Evolutionary conservation across 2,888 invertebrate genomes (phyloP).

Genomic region (Artemia sp.): DNA sequence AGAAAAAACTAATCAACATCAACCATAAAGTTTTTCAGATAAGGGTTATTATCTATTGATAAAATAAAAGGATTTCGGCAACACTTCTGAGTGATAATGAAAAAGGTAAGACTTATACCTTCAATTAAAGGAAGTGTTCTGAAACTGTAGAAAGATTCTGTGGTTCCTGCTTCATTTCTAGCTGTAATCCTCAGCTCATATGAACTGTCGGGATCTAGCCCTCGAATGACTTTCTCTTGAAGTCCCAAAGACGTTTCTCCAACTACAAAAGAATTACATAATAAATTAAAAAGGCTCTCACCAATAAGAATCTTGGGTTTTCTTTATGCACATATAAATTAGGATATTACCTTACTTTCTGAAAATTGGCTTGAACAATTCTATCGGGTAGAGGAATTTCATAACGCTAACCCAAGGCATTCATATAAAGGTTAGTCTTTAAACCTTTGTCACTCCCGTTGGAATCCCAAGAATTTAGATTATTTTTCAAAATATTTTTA

Average conservation of each 20-base stretch:
- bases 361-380: too few species aligned
- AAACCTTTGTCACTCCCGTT: too few species aligned
- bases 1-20: neutral
- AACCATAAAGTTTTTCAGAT: neutral
- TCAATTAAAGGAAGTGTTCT: neutral
- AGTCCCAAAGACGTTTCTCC: neutral
- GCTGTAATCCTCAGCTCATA: neutral
- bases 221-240: conserved; percentile 5
- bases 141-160: neutral
- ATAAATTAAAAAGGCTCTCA: neutral
- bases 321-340: too few species aligned
- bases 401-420: too few species aligned
- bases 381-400: too few species aligned
- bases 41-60: neutral
- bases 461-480: too few species aligned
- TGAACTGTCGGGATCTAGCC: neutral
- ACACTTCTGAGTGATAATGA: neutral
- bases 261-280: neutral
- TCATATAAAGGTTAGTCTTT: too few species aligned
- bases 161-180: neutral
- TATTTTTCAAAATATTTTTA: too few species aligned
- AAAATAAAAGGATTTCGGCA: neutral
- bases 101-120: neutral
- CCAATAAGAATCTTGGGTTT: neutral
- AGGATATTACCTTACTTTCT: too few species aligned